phyloP scores from a whole-genome alignment of 2,888 invertebrate species.

The Brachyptera risi region DNA sequence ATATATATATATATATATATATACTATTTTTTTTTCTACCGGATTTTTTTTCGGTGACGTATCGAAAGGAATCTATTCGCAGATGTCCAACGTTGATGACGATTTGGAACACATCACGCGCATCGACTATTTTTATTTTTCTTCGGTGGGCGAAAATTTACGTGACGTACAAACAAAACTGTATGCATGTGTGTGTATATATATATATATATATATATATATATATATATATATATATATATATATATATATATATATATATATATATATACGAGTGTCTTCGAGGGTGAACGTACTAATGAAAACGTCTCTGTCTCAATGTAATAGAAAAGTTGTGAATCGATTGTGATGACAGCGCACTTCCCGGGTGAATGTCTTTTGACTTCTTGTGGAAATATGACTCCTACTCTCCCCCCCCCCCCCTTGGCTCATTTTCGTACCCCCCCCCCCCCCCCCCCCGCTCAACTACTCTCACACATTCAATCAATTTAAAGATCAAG shows the following conservation, averaged over 20 bases:
- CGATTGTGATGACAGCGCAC: neutral
- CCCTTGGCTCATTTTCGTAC: no score
- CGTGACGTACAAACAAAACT: neutral
- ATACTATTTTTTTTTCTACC: no score
- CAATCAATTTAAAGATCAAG: conserved; percentile 3
- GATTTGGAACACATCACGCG: neutral
- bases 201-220: no score
- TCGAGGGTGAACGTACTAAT: conserved; percentile 1
- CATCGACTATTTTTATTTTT: neutral
- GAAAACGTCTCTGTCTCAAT: neutral
- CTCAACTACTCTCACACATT: neutral
- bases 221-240: no score
- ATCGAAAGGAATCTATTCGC: neutral
- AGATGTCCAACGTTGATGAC: neutral
- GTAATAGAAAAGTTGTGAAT: neutral
- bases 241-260: no score
- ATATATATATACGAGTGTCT: neutral
- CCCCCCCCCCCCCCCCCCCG: neutral
- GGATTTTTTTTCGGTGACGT: no score
- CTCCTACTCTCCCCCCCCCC: neutral
- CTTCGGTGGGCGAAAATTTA: conserved; percentile 8
- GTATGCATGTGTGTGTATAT: no score
- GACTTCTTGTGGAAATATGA: neutral
- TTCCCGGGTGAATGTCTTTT: conserved; percentile 16
- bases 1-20: no score